Conservation (phyloP, 2,888 invertebrate species). For the Stenolophus ochropezus region DNA sequence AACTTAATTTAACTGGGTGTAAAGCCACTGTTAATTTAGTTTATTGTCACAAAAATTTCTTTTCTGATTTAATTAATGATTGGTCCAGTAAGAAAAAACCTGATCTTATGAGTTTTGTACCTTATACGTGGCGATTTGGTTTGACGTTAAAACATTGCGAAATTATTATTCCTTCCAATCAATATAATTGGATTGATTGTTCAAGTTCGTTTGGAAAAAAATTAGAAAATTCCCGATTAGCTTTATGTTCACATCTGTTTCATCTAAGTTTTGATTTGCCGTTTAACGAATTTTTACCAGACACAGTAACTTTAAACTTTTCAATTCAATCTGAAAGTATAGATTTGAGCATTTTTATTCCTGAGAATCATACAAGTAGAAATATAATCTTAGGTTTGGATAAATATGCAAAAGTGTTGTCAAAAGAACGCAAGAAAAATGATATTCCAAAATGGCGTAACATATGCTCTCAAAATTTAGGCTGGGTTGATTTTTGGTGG, state of each 20-base stretch:
- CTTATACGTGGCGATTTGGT: slow-evolving; percentile 96
- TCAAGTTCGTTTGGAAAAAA: slow-evolving; percentile 89
- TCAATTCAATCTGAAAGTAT: slow-evolving; percentile 95
- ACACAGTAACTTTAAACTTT: slow-evolving; percentile 90
- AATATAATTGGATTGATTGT: slow-evolving; percentile 99
- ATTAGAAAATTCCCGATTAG: slow-evolving; percentile 92
- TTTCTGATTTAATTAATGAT: slow-evolving; percentile 96
- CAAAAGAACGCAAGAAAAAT: slow-evolving; percentile 80
- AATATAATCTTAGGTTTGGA: slow-evolving; percentile 89
- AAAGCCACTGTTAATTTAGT: slow-evolving; percentile 95
- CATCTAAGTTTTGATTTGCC: slow-evolving; percentile 96
- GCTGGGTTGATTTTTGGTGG: slow-evolving; percentile 98
- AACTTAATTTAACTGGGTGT: slow-evolving; percentile 91
- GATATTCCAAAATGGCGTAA: slow-evolving; percentile 87
- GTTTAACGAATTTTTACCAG: slow-evolving; percentile 94
- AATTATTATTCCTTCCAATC: slow-evolving; percentile 93
- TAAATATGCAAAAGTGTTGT: slow-evolving; percentile 90
- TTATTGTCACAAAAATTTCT: slow-evolving; percentile 96
- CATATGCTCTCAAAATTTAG: slow-evolving; percentile 81
- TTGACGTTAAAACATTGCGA: slow-evolving; percentile 96
- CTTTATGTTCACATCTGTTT: slow-evolving; percentile 94
- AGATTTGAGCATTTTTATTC: slow-evolving; percentile 91
- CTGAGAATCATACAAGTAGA: slow-evolving; percentile 92
- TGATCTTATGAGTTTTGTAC: slow-evolving; percentile 95
- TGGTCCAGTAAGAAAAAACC: slow-evolving; percentile 96